Conservation (phyloP, 2,888 invertebrate genomes). For the Caenorhabditis auriculariae region DNA sequence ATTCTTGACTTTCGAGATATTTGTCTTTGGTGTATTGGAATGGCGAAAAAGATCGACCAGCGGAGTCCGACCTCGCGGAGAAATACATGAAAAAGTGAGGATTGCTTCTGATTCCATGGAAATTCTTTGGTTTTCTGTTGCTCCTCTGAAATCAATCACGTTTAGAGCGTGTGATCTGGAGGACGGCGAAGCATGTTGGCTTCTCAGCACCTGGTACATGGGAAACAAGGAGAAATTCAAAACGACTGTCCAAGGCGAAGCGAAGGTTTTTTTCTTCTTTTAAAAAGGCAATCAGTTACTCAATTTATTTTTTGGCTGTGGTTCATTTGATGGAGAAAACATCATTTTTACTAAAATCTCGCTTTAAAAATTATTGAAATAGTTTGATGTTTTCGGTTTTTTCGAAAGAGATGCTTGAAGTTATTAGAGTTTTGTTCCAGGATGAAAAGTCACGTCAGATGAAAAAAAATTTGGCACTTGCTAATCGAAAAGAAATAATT, state of each 20-base stretch:
- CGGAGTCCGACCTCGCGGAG: slow-evolving; percentile 51
- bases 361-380: no score
- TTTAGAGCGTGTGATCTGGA: slow-evolving; percentile 50
- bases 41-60: slow-evolving; percentile 47
- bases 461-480: no score
- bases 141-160: background rate
- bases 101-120: background rate
- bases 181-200: slow-evolving; percentile 59
- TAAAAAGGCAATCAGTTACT: no score
- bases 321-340: slow-evolving; percentile 2
- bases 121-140: background rate
- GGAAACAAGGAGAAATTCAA: slow-evolving; percentile 55
- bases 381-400: no score
- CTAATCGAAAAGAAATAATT: no score
- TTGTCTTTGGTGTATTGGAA: slow-evolving; percentile 57
- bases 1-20: slow-evolving; percentile 21
- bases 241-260: slow-evolving; percentile 22
- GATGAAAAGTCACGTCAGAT: no score
- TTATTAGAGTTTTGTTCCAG: no score
- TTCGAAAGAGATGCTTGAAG: no score
- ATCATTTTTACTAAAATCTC: no score
- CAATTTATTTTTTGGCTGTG: background rate
- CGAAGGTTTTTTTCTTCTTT: no score
- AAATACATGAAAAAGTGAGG: slow-evolving; percentile 51
- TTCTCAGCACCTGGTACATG: slow-evolving; percentile 59